Evolutionary conservation across 2,113 vertebrate species (phyloP).

Genomic region (Parus major): DNA sequence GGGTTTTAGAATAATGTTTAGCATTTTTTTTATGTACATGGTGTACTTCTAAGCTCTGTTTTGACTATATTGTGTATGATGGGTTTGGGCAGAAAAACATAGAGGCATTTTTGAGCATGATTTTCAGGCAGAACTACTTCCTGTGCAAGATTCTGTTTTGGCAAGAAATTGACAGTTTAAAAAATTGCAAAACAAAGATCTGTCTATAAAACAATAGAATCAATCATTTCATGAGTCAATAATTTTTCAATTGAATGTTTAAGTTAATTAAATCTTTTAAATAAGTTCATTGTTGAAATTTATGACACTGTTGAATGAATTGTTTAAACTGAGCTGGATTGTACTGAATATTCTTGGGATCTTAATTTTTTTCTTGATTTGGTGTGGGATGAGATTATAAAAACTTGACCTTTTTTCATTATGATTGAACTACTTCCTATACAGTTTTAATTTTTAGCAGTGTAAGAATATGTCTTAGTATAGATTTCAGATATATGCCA

Average conservation of each 20-base stretch:
- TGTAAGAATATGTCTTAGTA: slow-evolving; percentile 1
- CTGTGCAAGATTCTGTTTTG: not conserved
- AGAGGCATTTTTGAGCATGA: not conserved
- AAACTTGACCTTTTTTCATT: not conserved
- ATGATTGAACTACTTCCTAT: slow-evolving; percentile 18
- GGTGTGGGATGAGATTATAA: not conserved
- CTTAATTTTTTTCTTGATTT: not conserved
- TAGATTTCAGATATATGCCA: slow-evolving; percentile 18
- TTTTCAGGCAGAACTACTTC: not conserved
- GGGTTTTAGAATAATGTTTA: not conserved
- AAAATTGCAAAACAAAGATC: not conserved
- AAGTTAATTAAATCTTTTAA: not conserved
- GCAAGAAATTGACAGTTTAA: not conserved
- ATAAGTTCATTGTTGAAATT: not conserved
- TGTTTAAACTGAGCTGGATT: not conserved
- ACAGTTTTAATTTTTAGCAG: slow-evolving; percentile 20
- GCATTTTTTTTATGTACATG: not conserved
- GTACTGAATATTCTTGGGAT: not conserved
- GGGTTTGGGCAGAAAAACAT: not conserved
- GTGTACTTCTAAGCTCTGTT: not conserved
- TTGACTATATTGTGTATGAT: not conserved
- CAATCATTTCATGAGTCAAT: not conserved
- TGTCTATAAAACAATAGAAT: not conserved
- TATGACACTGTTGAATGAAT: not conserved
- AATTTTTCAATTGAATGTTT: not conserved